Percentiles rank a stretch among this genome's conserved stretches.
Conservation (phyloP, 1,140 invertebrate species). For the Contarinia nasturtii region DNA sequence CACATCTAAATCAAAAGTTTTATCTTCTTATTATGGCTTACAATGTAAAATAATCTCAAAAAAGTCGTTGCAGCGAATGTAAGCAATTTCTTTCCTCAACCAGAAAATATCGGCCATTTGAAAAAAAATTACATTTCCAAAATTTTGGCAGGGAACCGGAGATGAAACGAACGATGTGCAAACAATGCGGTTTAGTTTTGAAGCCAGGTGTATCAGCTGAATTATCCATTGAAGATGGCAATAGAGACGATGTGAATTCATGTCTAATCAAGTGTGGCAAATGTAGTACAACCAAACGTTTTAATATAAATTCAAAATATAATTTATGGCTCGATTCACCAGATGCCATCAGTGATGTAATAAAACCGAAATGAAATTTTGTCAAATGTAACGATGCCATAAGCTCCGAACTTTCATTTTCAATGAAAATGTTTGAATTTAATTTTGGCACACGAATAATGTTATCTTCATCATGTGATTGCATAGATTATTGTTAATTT, state of each 20-base stretch:
- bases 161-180: constrained; percentile 7
- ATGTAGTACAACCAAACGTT: constrained; percentile 4
- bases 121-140: not conserved
- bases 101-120: not conserved
- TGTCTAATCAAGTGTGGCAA: constrained; percentile 1
- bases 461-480: too few relatives aligned
- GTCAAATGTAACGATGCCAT: too few relatives aligned
- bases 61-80: constrained; percentile 7
- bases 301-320: constrained; percentile 6
- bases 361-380: not conserved
- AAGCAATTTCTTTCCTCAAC: constrained; percentile 1
- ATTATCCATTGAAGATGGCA: not conserved
- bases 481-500: too few relatives aligned
- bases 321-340: constrained; percentile 8
- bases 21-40: constrained; percentile 6
- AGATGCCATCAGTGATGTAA: constrained; percentile 4
- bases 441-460: too few relatives aligned
- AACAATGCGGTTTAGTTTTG: constrained; percentile 5
- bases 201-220: constrained; percentile 6
- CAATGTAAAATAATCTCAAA: constrained; percentile 6
- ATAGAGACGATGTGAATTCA: not conserved
- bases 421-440: too few relatives aligned
- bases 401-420: too few relatives aligned
- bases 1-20: constrained; percentile 5
- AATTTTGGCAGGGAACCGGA: constrained; percentile 6